phyloP scores from a whole-genome alignment of 2,888 invertebrate genomes.

The Amiota communis region DNA sequence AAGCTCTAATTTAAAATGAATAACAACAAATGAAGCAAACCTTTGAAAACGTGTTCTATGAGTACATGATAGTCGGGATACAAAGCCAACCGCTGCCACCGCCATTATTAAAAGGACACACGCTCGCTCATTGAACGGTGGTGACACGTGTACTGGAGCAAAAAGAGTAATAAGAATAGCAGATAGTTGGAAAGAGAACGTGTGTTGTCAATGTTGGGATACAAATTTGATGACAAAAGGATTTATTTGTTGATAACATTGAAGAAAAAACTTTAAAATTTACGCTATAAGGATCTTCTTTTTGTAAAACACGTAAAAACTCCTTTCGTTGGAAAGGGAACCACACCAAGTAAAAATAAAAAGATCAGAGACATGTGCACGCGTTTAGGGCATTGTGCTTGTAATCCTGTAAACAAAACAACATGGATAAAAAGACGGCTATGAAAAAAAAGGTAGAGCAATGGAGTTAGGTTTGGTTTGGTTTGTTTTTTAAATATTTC shows the following conservation, averaged over 20 bases:
- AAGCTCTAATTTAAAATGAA: conserved; percentile 67
- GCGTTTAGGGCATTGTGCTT: not conserved
- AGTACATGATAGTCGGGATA: not conserved
- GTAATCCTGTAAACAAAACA: conserved; percentile 5
- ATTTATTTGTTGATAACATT: conserved; percentile 67
- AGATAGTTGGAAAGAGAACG: conserved; percentile 24
- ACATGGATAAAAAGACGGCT: conserved; percentile 6
- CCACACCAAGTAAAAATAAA: too few species aligned
- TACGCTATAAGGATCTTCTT: conserved; percentile 3
- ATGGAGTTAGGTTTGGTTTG: not conserved
- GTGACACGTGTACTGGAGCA: conserved; percentile 53
- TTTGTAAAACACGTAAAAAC: conserved; percentile 24
- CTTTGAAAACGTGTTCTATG: not conserved
- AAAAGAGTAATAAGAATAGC: conserved; percentile 33
- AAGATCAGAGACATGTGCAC: not conserved
- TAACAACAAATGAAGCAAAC: not conserved
- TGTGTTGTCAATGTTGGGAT: conserved; percentile 37
- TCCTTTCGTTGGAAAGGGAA: too few species aligned
- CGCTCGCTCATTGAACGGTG: conserved; percentile 14
- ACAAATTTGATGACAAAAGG: conserved; percentile 71
- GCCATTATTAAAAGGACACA: conserved; percentile 14
- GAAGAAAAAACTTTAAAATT: conserved; percentile 55
- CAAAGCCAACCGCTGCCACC: not conserved
- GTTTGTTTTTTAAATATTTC: not conserved
- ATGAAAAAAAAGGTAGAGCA: not conserved